Conservation (phyloP, 2,797 vertebrate genomes). For the Melanotaenia trifasciata region DNA sequence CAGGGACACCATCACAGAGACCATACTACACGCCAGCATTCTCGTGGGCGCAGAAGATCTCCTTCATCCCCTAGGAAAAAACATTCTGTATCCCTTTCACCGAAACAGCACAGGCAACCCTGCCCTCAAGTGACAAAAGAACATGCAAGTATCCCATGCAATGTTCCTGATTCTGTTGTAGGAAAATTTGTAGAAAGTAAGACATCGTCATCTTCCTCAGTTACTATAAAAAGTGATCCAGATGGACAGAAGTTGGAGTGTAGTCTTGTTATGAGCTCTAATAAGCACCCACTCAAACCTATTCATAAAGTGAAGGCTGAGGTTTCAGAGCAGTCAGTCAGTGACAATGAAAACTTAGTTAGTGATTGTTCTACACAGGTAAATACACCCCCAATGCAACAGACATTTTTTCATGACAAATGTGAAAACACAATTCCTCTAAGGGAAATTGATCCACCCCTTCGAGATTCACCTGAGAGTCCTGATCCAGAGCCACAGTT, state of each 20-base stretch:
- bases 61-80: constrained; percentile 62
- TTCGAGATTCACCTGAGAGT: constrained; percentile 79
- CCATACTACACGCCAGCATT: constrained; percentile 65
- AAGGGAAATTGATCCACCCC: constrained; percentile 74
- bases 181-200: constrained; percentile 78
- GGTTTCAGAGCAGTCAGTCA: constrained; percentile 36
- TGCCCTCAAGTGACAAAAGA: constrained; percentile 76
- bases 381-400: constrained; percentile 34
- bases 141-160: constrained; percentile 45
- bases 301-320: constrained; percentile 55
- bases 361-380: constrained; percentile 26
- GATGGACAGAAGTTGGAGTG: constrained; percentile 45
- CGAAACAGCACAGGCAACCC: constrained; percentile 66
- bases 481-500: constrained; percentile 86
- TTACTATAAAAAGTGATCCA: constrained; percentile 56
- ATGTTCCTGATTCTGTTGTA: constrained; percentile 61
- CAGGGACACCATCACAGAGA: constrained; percentile 68
- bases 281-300: constrained; percentile 41
- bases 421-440: constrained; percentile 66
- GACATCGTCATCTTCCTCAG: constrained; percentile 23
- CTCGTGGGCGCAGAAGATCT: constrained; percentile 75
- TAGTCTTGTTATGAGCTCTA: constrained; percentile 25
- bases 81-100: constrained; percentile 60
- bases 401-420: constrained; percentile 54
- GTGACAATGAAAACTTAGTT: constrained; percentile 6